Base-by-base conservation (phyloP, 2,888 invertebrate genomes). In the Parthenolecanium corni region DNA sequence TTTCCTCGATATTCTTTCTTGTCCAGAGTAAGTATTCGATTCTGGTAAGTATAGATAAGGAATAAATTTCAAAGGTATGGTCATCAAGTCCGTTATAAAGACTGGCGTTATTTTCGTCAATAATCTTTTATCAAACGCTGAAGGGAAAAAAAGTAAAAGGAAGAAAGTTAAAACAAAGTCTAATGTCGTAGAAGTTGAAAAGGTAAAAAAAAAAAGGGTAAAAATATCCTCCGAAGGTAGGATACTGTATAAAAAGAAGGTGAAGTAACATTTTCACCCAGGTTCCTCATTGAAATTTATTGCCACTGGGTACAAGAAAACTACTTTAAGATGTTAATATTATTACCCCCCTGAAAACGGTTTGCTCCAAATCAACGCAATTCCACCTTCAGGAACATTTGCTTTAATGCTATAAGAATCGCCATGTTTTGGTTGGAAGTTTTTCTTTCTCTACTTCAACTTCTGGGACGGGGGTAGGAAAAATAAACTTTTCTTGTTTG, bases 311-410 rank as follows among this genome's bases (percentile, higher is more conserved):
- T 56, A 56, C 56, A 56, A 12, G 24, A 23, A 56, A 56, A 56
- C 56, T 56, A 56, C 56, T 56, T 56, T 56, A 56, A 56, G 56
- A 56, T 56, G 56, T 56, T 56, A 56, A 56, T 56, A 56, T 56
- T 56, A 56, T 56, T 56, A 56, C 56, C 56, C 23, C 40, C 56
- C 56, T 31, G 25, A 56, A 56, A 56, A 56, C 56, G 56, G 56
- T 56, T 56, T 56, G 21, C 42, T 56, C 42, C 44, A 31, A 56
- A 56, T 56, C 56, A 56, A 56, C 56, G 46, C 23, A 56, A 56
- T 56, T 56, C 56, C 56, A 56, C 56, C 56, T 56, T 56, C 24
- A 56, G 56, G 56, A 56, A 46, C 56, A 56, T 56, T 56, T 56
- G 42, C 56, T 42, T 56, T 56, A 56, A 56, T 56, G 44, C 56